Percentiles rank a stretch among this genome's conserved stretches.
Conservation (phyloP, 2,113 vertebrate genomes). For the Gymnogyps californianus region DNA sequence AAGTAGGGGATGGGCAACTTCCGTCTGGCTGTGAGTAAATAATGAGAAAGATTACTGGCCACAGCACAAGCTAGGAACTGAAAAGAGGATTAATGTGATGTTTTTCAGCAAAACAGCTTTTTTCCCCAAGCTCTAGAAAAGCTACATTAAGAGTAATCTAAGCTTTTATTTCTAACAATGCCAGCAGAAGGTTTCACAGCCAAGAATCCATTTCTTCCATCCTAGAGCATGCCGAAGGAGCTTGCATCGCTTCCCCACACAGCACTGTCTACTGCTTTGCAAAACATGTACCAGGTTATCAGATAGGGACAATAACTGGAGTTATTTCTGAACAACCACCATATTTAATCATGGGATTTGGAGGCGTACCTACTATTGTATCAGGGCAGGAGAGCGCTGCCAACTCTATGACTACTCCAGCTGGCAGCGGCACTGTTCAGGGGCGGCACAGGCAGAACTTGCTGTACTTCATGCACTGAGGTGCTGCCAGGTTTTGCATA, state of each 20-base stretch:
- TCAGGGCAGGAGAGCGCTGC: not conserved
- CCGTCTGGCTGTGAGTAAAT: not conserved
- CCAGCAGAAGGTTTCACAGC: not conserved
- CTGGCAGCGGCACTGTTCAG: not conserved
- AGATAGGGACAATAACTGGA: not conserved
- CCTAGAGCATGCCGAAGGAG: not conserved
- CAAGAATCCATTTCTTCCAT: not conserved
- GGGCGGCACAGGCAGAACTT: not conserved
- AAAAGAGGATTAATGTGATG: conserved; percentile 2
- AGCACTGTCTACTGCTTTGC: not conserved
- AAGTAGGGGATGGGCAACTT: not conserved
- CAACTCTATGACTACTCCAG: not conserved
- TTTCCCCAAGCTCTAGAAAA: not conserved
- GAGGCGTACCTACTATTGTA: not conserved
- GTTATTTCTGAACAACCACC: conserved; percentile 5
- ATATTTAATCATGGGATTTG: not conserved
- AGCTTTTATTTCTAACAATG: not conserved
- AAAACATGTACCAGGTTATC: not conserved
- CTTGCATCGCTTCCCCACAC: fast-evolving
- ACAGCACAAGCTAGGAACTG: not conserved
- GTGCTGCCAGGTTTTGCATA: not conserved
- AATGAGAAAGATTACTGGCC: not conserved
- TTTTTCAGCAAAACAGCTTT: not conserved
- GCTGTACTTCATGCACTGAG: not conserved
- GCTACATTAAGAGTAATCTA: not conserved